Evolutionary conservation across 2,888 invertebrate genomes (phyloP), one percentile per base, ranked within the genome.

Genomic region (Apodemia zela): DNA sequence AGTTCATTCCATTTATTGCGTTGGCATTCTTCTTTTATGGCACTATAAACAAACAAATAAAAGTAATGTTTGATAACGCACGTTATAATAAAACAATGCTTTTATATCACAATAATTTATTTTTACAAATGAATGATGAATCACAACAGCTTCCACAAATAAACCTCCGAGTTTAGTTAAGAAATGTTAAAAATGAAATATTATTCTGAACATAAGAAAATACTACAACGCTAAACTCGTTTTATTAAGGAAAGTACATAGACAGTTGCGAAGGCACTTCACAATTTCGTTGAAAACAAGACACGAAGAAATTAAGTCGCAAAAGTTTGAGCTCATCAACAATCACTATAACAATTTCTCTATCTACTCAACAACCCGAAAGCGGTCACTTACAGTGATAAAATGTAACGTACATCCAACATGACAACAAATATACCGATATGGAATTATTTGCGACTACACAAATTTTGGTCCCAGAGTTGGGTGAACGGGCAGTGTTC

Each of bases 81-180:
- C 2, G 2, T 11, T 11, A 11, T 38, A 38, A 64, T 58, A 63
- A 69, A 76, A 72, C 69, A 71, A 72, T 66, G 72, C 66, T 74
- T 75, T 84, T 90, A 81, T 92, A 92, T 92, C 92, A 91, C 92
- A 92, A 92, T 92, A 92, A 92, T 92, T 92, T 91, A 92, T 92
- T 92, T 88, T 89, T 89, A 92, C 91, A 91, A 91, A 87, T 85
- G 85, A 87, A 84, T 86, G 83, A 87, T 82, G 82, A 84, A 84
- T 88, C 88, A 89, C 87, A 87, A 87, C 85, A 87, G 84, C 81
- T 87, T 42, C 83, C 84, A 82, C 85, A 83, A 84, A 38, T 42
- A 84, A 77, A 79, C 80, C 76, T 77, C 81, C 80, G 75, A 80
- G 81, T 82, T 83, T 72, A 84, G 80, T 84, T 80, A 76, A 73